A percentile compares a stretch with the other conserved stretches of the same genome.
phyloP scores from a whole-genome alignment of 1,140 invertebrate genomes.

The Brachionus sp. region DNA sequence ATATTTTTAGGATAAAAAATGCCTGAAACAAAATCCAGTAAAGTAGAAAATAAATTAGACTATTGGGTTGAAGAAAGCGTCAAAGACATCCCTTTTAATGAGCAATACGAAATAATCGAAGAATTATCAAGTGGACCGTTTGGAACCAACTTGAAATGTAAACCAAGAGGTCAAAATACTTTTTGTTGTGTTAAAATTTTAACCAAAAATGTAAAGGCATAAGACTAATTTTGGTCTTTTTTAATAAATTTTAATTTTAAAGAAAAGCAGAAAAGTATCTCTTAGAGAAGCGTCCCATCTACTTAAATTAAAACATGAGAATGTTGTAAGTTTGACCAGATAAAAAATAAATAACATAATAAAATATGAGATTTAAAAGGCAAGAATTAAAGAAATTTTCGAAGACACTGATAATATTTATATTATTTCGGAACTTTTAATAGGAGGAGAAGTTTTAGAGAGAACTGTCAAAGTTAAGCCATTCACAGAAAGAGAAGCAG shows the following conservation, averaged over 20 bases:
- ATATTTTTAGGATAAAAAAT: not conserved
- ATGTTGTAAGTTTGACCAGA: slow-evolving; percentile 15
- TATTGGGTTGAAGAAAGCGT: slow-evolving; percentile 41
- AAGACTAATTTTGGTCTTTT: not conserved
- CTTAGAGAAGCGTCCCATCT: slow-evolving; percentile 19
- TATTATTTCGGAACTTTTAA: slow-evolving; percentile 7
- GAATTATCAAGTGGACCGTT: slow-evolving; percentile 44
- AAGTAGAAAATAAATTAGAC: slow-evolving; percentile 7
- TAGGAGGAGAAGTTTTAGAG: slow-evolving; percentile 35
- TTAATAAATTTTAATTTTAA: not conserved
- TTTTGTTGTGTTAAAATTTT: slow-evolving; percentile 37
- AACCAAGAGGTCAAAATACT: slow-evolving; percentile 23
- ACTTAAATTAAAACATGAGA: slow-evolving; percentile 35
- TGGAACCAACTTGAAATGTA: slow-evolving; percentile 28
- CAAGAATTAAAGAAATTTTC: slow-evolving; percentile 16
- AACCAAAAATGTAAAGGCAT: slow-evolving; percentile 22
- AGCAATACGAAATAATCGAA: slow-evolving; percentile 7
- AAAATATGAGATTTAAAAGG: not conserved
- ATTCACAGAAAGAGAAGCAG: slow-evolving; percentile 35
- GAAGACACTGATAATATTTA: slow-evolving; percentile 30
- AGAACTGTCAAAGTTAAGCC: not conserved
- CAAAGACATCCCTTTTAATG: slow-evolving; percentile 24
- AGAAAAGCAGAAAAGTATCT: slow-evolving; percentile 14
- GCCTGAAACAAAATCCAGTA: slow-evolving; percentile 35
- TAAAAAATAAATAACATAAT: not conserved